These are phyloP conservation scores for Gobionotothen gibberifrons DNA, from an alignment of 2,797 vertebrate species.

Conservation along the genomic window DNA sequence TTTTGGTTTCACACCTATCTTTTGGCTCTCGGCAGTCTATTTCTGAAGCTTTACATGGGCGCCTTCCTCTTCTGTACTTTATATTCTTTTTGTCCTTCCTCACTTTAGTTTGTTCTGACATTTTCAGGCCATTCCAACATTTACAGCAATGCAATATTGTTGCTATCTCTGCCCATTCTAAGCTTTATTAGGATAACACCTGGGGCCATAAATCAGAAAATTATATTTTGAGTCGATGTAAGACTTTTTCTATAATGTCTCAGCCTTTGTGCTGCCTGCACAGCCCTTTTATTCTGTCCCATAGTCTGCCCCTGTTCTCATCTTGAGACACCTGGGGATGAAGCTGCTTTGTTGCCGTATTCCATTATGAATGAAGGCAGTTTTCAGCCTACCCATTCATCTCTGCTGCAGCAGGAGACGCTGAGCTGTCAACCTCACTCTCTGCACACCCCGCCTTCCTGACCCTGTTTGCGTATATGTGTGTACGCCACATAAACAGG, in stretches of 20 bases:
- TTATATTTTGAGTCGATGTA: conserved; percentile 24
- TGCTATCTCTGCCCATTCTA: conserved; percentile 25
- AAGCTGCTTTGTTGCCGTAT: conserved; percentile 65
- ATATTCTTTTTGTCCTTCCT: conserved; percentile 2
- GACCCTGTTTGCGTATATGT: conserved; percentile 37
- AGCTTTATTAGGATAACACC: conserved; percentile 56
- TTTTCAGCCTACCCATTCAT: conserved; percentile 73
- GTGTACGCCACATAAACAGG: conserved; percentile 19
- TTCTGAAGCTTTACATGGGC: background rate
- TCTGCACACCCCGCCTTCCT: conserved; percentile 25
- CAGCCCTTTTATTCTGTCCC: conserved; percentile 13
- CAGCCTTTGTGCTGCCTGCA: conserved; percentile 7
- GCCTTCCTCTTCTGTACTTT: no score
- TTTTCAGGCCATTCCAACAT: conserved; percentile 55
- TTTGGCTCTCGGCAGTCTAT: background rate
- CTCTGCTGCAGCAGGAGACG: conserved; percentile 58
- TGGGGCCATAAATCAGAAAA: conserved; percentile 55
- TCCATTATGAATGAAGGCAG: conserved; percentile 79
- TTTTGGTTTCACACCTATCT: background rate
- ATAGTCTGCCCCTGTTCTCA: conserved; percentile 8
- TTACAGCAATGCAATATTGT: conserved; percentile 1
- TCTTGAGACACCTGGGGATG: conserved; percentile 60
- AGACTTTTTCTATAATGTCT: conserved; percentile 16
- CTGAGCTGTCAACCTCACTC: conserved; percentile 51
- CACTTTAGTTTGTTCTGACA: conserved; percentile 47